Evolutionary conservation across 2,797 vertebrate species (phyloP).

Genomic region (Hylomyscus alleni): DNA sequence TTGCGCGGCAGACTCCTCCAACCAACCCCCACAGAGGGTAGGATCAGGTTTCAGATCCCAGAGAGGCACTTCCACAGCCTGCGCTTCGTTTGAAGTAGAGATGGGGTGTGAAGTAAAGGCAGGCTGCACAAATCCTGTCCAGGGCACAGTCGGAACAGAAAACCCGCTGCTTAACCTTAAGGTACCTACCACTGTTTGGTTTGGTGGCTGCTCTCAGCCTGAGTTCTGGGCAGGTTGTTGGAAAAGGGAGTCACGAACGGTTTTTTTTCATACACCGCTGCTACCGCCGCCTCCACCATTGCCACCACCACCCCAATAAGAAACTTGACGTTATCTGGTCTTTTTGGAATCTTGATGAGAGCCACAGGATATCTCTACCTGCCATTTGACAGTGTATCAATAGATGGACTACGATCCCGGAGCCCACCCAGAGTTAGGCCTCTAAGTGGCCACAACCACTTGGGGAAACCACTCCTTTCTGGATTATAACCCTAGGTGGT

Average conservation of each 20-base stretch:
- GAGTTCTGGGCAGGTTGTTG: background rate
- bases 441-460: conserved; percentile 6
- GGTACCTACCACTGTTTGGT: background rate
- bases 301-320: background rate
- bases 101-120: background rate
- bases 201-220: background rate
- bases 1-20: background rate
- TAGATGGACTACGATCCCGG: too few relatives aligned
- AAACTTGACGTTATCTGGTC: background rate
- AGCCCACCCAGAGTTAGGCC: background rate
- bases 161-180: background rate
- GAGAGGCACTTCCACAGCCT: conserved; percentile 5
- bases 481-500: background rate
- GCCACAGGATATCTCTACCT: background rate
- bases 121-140: conserved; percentile 12
- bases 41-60: background rate
- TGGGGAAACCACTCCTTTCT: conserved; percentile 14
- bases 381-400: background rate
- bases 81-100: conserved; percentile 25
- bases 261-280: background rate
- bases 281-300: too few relatives aligned
- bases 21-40: background rate
- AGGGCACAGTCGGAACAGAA: background rate
- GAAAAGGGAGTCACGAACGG: background rate
- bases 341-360: background rate